phyloP scores from a whole-genome alignment of 2,888 invertebrate species.

The Pyrgus malvae region DNA sequence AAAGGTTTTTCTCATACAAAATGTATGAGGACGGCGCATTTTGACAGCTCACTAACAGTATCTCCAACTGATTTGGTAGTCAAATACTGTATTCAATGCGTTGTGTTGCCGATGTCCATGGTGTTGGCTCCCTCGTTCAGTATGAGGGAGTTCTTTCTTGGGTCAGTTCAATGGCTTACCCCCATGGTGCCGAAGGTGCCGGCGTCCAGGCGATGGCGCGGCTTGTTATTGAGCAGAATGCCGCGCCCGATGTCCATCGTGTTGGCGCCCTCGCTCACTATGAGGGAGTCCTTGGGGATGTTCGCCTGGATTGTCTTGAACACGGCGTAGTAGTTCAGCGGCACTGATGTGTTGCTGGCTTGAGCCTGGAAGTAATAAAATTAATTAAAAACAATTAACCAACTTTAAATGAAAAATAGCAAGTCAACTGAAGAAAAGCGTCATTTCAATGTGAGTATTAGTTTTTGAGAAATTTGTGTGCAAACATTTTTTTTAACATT shows the following conservation, averaged over 20 bases:
- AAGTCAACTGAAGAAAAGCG: too few species aligned
- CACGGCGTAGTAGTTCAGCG: slow-evolving; percentile 96
- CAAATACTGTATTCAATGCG: too few species aligned
- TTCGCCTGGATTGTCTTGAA: slow-evolving; percentile 90
- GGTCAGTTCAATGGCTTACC: slow-evolving; percentile 60
- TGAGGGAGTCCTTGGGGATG: slow-evolving; percentile 91
- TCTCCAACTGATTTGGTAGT: too few species aligned
- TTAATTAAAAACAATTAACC: neutral
- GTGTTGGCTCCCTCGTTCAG: slow-evolving; percentile 99
- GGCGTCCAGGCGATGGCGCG: slow-evolving; percentile 95
- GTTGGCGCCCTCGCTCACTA: slow-evolving; percentile 98
- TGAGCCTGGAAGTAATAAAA: slow-evolving; percentile 53
- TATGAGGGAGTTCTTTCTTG: slow-evolving; percentile 92
- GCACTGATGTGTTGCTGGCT: slow-evolving; percentile 85
- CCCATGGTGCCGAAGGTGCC: slow-evolving; percentile 99
- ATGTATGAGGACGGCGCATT: too few species aligned
- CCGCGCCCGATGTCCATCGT: slow-evolving; percentile 99
- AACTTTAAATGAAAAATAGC: neutral
- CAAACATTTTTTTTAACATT: too few species aligned
- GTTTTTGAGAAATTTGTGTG: too few species aligned
- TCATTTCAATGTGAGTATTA: too few species aligned
- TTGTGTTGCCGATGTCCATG: slow-evolving; percentile 99
- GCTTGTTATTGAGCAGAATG: slow-evolving; percentile 90
- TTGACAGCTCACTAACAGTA: too few species aligned
- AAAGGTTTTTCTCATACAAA: too few species aligned